phyloP scores from a whole-genome alignment of 1,140 invertebrate genomes.

The Pseudomyrmex sp. region DNA sequence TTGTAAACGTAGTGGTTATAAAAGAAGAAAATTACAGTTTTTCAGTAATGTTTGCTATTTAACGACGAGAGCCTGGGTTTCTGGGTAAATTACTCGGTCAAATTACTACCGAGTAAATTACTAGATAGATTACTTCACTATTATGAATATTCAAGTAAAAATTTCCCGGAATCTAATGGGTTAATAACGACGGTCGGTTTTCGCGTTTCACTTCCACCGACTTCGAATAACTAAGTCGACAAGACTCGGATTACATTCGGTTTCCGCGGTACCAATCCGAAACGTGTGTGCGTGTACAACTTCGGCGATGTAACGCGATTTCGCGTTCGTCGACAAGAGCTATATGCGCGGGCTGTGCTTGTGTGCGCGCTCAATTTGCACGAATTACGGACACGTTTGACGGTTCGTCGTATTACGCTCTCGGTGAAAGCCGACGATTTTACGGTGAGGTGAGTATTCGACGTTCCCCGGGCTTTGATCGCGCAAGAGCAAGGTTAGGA shows the following conservation, averaged over 20 bases:
- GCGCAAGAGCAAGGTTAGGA: conserved; percentile 37
- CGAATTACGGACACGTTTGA: conserved; percentile 56
- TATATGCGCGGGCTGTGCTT: background rate
- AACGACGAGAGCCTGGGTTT: background rate
- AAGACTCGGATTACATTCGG: conserved; percentile 11
- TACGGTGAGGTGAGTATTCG: conserved; percentile 39
- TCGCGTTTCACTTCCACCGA: conserved; percentile 33
- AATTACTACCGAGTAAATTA: conserved; percentile 13
- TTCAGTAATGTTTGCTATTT: conserved; percentile 4
- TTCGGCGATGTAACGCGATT: conserved; percentile 29
- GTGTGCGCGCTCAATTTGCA: conserved; percentile 60
- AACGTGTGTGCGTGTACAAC: background rate
- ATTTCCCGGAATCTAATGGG: conserved; percentile 10
- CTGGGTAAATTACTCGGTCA: conserved; percentile 11
- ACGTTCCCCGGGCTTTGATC: conserved; percentile 37
- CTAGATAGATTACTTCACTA: conserved; percentile 13
- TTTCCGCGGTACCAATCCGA: conserved; percentile 11
- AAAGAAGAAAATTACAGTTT: conserved; percentile 4
- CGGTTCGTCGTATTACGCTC: conserved; percentile 21
- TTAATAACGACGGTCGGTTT: conserved; percentile 21
- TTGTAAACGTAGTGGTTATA: background rate
- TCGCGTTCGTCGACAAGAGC: conserved; percentile 21
- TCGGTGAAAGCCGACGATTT: conserved; percentile 69
- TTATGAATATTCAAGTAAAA: conserved; percentile 47
- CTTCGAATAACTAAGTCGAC: conserved; percentile 5